These are phyloP conservation scores for Scomber japonicus DNA, from an alignment of 2,113 vertebrate species.

Conservation along the genomic window DNA sequence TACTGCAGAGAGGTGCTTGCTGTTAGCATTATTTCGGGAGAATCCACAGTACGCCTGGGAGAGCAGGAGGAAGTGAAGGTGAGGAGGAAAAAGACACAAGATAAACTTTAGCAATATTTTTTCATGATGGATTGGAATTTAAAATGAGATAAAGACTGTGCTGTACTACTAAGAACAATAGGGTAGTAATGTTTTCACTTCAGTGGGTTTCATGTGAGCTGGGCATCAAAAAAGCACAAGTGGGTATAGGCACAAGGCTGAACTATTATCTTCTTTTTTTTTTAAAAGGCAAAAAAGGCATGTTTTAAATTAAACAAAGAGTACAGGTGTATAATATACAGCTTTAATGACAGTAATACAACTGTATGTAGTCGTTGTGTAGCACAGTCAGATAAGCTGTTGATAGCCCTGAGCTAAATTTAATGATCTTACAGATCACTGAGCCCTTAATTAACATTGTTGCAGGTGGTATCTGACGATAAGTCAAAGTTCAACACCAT, in stretches of 20 bases:
- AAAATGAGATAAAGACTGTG: neutral
- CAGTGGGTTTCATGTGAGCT: neutral
- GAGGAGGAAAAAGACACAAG: neutral
- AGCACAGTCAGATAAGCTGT: neutral
- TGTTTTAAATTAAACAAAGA: neutral
- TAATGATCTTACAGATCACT: conserved; percentile 17
- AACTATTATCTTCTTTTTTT: too few relatives aligned
- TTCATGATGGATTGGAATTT: neutral
- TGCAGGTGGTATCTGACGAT: neutral
- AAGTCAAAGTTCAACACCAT: neutral
- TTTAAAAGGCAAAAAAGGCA: too few relatives aligned
- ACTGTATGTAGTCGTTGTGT: neutral
- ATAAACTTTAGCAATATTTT: neutral
- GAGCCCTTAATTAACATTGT: conserved; percentile 22
- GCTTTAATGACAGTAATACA: neutral
- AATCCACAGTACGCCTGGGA: conserved; percentile 96
- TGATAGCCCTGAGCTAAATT: neutral
- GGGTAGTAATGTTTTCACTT: neutral
- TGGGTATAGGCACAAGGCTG: too few relatives aligned
- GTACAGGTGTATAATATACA: too few relatives aligned
- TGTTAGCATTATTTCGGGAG: conserved; percentile 83
- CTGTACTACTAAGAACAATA: neutral
- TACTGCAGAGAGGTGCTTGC: conserved; percentile 91
- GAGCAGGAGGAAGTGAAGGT: neutral
- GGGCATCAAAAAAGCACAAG: neutral